These are phyloP conservation scores for Hucho hucho DNA, from an alignment of 2,113 vertebrate genomes.

Conservation along the genomic window DNA sequence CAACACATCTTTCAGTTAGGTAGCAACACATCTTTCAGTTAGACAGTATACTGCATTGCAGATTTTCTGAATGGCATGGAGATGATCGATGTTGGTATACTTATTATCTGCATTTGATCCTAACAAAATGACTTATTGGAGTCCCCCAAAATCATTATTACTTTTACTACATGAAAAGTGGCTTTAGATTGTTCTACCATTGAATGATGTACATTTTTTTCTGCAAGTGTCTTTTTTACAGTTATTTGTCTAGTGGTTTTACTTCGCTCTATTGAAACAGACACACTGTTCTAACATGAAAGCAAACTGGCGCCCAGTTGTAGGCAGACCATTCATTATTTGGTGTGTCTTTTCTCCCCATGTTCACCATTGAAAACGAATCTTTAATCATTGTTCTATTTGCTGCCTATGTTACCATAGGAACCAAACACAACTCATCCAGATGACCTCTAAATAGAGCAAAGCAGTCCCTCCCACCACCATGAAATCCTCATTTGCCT, in stretches of 20 bases:
- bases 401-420: conserved; percentile 23
- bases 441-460: conserved; percentile 2
- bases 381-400: conserved; percentile 15
- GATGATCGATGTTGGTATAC: too few relatives aligned
- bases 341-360: not conserved
- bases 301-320: not conserved
- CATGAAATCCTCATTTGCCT: not conserved
- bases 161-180: not conserved
- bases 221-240: not conserved
- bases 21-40: too few relatives aligned
- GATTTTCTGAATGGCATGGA: too few relatives aligned
- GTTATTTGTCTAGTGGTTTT: not conserved
- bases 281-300: not conserved
- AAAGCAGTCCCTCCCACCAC: conserved; percentile 15
- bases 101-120: too few relatives aligned
- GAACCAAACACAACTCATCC: conserved; percentile 23
- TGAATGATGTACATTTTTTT: not conserved
- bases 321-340: not conserved
- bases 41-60: too few relatives aligned
- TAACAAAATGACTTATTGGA: too few relatives aligned
- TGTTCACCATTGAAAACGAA: not conserved
- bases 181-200: not conserved
- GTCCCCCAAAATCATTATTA: too few relatives aligned
- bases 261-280: not conserved
- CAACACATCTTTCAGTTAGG: too few relatives aligned